Percentiles rank a stretch among this genome's conserved stretches.
Conservation (phyloP, 2,888 invertebrate genomes). For the Sinotaia quadrata region DNA sequence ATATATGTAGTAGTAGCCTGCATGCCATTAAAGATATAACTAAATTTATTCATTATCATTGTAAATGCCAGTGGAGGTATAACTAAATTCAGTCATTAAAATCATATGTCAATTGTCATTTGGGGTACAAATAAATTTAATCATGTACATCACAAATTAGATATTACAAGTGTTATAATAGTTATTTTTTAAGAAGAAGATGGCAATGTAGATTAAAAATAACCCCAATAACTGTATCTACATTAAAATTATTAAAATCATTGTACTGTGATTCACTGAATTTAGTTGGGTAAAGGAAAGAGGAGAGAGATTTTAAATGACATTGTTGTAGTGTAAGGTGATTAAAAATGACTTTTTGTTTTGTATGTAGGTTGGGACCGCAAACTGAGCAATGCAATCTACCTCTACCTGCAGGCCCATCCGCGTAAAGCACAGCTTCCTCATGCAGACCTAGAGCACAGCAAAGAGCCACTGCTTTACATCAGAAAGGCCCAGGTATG, state of each 20-base stretch:
- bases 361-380: conserved; percentile 63
- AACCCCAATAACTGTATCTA: too few species aligned
- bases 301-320: neutral
- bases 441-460: conserved; percentile 75
- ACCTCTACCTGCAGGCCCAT: conserved; percentile 60
- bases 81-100: too few species aligned
- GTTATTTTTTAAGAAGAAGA: too few species aligned
- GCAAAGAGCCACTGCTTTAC: conserved; percentile 81
- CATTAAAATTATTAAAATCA: too few species aligned
- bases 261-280: conserved; percentile 1
- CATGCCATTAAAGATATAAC: too few species aligned
- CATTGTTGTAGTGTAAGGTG: neutral
- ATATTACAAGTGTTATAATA: too few species aligned
- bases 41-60: too few species aligned
- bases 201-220: neutral
- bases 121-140: too few species aligned
- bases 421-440: conserved; percentile 42
- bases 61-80: too few species aligned
- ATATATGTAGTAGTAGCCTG: too few species aligned
- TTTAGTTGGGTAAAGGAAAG: neutral
- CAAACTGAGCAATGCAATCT: conserved; percentile 66
- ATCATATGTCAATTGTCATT: too few species aligned
- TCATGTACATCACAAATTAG: too few species aligned
- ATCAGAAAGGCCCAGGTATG: conserved; percentile 84
- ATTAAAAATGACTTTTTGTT: conserved; percentile 4